phyloP scores from a whole-genome alignment of 1,140 invertebrate genomes.

The Rhynchophorus ferrugineus region DNA sequence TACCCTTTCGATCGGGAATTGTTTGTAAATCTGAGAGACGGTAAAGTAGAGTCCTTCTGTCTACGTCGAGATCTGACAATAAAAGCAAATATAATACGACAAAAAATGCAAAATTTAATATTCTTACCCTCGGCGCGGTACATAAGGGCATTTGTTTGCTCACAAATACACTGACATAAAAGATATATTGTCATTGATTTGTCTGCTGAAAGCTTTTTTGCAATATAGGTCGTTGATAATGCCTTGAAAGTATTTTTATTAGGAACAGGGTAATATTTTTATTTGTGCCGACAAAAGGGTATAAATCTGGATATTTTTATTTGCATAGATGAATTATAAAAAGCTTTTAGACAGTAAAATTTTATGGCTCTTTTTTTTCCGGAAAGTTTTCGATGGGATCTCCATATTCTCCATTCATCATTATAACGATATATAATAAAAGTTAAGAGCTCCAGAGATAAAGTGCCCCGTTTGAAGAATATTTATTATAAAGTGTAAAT shows the following conservation, averaged over 20 bases:
- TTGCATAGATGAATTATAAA: not conserved
- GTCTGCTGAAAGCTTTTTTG: constrained; percentile 11
- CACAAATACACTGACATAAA: constrained; percentile 10
- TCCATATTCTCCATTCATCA: too few relatives aligned
- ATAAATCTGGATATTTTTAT: constrained; percentile 3
- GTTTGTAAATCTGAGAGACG: constrained; percentile 13
- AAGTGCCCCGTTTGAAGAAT: too few relatives aligned
- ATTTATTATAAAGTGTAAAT: too few relatives aligned
- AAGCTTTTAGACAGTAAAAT: not conserved
- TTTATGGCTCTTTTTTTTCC: not conserved
- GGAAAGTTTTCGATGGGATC: too few relatives aligned
- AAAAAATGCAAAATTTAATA: constrained; percentile 21
- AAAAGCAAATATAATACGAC: constrained; percentile 15
- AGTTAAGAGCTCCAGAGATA: too few relatives aligned
- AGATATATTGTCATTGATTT: constrained; percentile 16
- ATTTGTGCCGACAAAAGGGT: not conserved
- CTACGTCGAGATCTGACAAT: constrained; percentile 13
- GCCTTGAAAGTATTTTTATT: constrained; percentile 6
- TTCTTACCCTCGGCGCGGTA: constrained; percentile 12
- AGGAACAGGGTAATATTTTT: constrained; percentile 4
- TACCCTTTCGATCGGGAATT: constrained; percentile 12
- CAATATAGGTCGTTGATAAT: constrained; percentile 5
- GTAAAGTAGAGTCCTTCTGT: constrained; percentile 11
- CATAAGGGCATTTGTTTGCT: constrained; percentile 9
- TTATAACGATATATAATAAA: too few relatives aligned